Base-by-base conservation (phyloP, 2,888 invertebrate genomes). In the Scrobipalpa atriplicella region DNA sequence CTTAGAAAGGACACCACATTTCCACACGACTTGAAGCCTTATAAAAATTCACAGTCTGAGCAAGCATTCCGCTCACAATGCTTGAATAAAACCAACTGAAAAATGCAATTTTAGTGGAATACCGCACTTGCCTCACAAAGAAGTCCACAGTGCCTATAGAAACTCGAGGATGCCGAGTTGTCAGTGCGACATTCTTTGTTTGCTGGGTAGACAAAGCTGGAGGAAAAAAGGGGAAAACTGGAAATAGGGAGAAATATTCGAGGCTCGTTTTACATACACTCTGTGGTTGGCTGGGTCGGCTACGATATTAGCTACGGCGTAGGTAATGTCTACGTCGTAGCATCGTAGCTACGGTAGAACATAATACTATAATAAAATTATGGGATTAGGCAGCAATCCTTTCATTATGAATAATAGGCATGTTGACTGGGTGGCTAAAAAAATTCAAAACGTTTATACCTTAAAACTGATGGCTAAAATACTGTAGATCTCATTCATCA, bases 151-250 rank as follows among this genome's bases (percentile, higher is more conserved):
- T n/a, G 47, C 1, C 47, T 47, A 16, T 47, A 47, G 47, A 47
- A 47, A 16, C 47, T n/a, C 0, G 47, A 47, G 16, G n/a, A 47
- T 47, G 16, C 47, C n/a, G n/a, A 2, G 6, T 47, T 47, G 47
- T 47, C 47, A 16, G 47, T 47, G n/a, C n/a, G 16, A 47, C 47
- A 47, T 47, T 47, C 47, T 47, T 47, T 47, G 47, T 47, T n/a
- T n/a, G 16, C 3, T n/a, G 47, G 47, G 8, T 3, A 16, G 47
- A 47, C 47, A 47, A 47, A 16, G 47, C n/a, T 5, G 47, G 5
- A n/a, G 47, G 47, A 6, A 47, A 47, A 47, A 47, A 7, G 16
- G 0, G 47, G 47, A n/a, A 16, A 47, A 47, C n/a, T 47, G 47
- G 16, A 10, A 47, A 43, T n/a, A 16, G 16, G 3, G 43, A 43